Percentiles rank a stretch among this genome's conserved stretches.
These are phyloP conservation scores for Cercocebus atys DNA, from an alignment of 2,113 vertebrate species.

Conservation along the genomic window DNA sequence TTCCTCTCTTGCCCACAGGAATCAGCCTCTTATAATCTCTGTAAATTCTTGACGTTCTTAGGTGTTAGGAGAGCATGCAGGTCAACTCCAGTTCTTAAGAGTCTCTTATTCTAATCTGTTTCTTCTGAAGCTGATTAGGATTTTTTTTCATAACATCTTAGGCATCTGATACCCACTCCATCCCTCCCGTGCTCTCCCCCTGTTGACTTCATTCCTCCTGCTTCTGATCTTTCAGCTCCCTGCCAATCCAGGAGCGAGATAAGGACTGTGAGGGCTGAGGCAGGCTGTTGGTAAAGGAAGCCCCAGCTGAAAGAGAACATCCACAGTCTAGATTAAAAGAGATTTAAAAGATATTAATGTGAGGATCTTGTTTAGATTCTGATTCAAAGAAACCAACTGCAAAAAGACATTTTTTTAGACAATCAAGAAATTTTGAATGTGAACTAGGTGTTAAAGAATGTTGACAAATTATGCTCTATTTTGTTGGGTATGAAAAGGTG, in stretches of 20 bases:
- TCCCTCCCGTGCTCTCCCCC: neutral
- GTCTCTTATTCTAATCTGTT: slow-evolving; percentile 41
- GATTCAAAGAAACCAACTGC: neutral
- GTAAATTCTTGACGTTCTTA: slow-evolving; percentile 63
- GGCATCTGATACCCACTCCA: neutral
- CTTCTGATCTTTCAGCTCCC: neutral
- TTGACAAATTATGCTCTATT: neutral
- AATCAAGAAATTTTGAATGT: neutral
- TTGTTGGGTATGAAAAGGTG: neutral
- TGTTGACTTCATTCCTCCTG: neutral
- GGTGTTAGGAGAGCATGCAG: neutral
- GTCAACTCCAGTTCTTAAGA: slow-evolving; percentile 9
- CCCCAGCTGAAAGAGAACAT: neutral
- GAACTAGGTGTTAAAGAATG: neutral
- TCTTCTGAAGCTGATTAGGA: neutral
- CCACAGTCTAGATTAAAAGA: neutral
- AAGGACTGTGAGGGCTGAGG: neutral
- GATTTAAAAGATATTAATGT: neutral
- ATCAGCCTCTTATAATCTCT: neutral
- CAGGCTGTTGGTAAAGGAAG: neutral
- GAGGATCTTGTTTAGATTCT: neutral
- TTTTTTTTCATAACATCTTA: neutral
- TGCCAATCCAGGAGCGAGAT: neutral
- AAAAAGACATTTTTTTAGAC: neutral
- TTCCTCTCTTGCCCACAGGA: slow-evolving; percentile 8